Conservation (phyloP, 2,113 vertebrate species). For the Eonycteris spelaea region DNA sequence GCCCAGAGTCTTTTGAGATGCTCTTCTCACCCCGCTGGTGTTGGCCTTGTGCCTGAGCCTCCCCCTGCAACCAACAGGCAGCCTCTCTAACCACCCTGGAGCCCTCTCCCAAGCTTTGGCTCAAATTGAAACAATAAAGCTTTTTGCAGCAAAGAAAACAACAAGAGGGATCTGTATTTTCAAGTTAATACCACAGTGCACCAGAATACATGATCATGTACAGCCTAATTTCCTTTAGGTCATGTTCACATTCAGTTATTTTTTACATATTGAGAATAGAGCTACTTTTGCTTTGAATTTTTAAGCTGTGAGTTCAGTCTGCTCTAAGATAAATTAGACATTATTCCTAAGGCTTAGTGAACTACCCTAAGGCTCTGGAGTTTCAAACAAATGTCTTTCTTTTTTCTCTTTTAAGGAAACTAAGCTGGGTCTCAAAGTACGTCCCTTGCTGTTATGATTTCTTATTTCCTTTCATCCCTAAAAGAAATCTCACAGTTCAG, state of each 20-base stretch:
- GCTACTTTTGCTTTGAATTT: constrained; percentile 46
- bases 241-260: constrained; percentile 25
- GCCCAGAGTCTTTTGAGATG: neutral
- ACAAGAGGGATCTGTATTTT: constrained; percentile 30
- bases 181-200: constrained; percentile 34
- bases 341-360: constrained; percentile 59
- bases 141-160: constrained; percentile 18
- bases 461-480: constrained; percentile 68
- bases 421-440: constrained; percentile 43
- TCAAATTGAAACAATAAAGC: constrained; percentile 61
- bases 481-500: constrained; percentile 73
- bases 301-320: constrained; percentile 56
- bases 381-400: constrained; percentile 67
- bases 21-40: neutral
- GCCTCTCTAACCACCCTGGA: neutral
- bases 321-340: constrained; percentile 69
- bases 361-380: constrained; percentile 41
- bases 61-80: neutral
- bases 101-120: neutral
- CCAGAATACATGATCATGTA: constrained; percentile 49
- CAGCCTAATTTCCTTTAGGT: constrained; percentile 65
- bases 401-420: constrained; percentile 68
- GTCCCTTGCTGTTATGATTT: constrained; percentile 71
- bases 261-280: constrained; percentile 43
- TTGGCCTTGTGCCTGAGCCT: neutral